Evolutionary conservation across 1,140 invertebrate species (phyloP).

Genomic region (Drosophila equinoxialis): DNA sequence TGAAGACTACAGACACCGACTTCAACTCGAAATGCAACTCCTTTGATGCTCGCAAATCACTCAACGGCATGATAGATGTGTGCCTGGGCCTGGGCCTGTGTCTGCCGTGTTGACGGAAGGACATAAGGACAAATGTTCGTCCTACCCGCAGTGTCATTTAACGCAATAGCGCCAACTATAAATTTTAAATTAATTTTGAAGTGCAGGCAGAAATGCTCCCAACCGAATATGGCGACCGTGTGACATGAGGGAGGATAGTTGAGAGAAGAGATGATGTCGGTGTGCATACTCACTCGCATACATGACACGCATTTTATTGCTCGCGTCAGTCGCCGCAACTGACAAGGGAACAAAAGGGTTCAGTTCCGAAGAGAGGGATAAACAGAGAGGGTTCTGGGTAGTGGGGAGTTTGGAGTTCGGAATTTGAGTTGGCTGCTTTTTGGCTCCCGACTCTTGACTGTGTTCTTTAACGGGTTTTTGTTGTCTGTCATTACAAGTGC

Average conservation of each 20-base stretch:
- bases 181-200: constrained; percentile 81
- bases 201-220: constrained; percentile 42
- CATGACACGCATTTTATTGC: constrained; percentile 78
- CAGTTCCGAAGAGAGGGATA: constrained; percentile 24
- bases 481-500: constrained; percentile 81
- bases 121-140: constrained; percentile 15
- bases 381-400: background rate
- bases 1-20: constrained; percentile 4
- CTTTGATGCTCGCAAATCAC: constrained; percentile 78
- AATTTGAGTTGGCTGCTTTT: constrained; percentile 25
- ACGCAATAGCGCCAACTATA: constrained; percentile 78
- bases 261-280: constrained; percentile 1
- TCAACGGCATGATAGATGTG: constrained; percentile 72
- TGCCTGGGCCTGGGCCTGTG: background rate
- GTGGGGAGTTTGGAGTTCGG: constrained; percentile 18
- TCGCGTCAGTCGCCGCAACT: constrained; percentile 66
- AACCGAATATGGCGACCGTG: constrained; percentile 53
- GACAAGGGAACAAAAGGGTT: constrained; percentile 50
- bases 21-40: constrained; percentile 31
- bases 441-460: constrained; percentile 43
- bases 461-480: constrained; percentile 72
- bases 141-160: constrained; percentile 65
- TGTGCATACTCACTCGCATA: constrained; percentile 28
- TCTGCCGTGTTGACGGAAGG: constrained; percentile 5
- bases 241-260: constrained; percentile 25